phyloP scores from a whole-genome alignment of 2,113 vertebrate genomes.

The Limnothrissa miodon region DNA sequence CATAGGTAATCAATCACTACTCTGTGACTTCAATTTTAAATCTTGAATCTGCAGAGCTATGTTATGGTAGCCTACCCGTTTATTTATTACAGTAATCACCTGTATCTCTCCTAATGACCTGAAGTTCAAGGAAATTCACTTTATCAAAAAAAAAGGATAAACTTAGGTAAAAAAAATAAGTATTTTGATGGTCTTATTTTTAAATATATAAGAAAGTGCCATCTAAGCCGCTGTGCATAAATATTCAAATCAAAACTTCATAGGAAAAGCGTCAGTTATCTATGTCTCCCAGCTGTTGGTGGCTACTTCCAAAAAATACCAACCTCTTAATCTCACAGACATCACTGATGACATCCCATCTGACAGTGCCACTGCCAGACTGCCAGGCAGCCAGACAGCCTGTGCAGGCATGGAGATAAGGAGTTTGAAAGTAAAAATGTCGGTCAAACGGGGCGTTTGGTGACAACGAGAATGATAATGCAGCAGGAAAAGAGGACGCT shows the following conservation, averaged over 20 bases:
- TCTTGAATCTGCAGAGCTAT: neutral
- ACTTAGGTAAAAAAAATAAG: neutral
- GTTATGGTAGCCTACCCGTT: neutral
- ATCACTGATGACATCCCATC: constrained; percentile 40
- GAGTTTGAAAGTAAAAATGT: constrained; percentile 31
- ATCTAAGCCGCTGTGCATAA: neutral
- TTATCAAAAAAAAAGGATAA: neutral
- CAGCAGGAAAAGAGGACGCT: constrained; percentile 23
- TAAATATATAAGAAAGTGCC: neutral
- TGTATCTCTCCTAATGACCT: neutral
- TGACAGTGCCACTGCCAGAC: constrained; percentile 22
- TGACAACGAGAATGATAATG: constrained; percentile 17
- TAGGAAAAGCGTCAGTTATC: constrained; percentile 22
- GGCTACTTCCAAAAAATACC: constrained; percentile 24
- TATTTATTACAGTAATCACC: neutral
- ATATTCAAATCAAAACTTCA: constrained; percentile 21
- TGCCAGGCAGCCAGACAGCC: constrained; percentile 8
- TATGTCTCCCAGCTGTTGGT: constrained; percentile 20
- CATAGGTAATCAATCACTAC: neutral
- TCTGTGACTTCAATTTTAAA: neutral
- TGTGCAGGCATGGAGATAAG: constrained; percentile 35
- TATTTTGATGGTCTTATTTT: neutral
- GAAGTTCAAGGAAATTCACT: neutral
- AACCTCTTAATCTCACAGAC: constrained; percentile 29
- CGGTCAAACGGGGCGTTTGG: constrained; percentile 27